A percentile compares a stretch with the other conserved stretches of the same genome.
Evolutionary conservation across 2,113 vertebrate species (phyloP).

Genomic region (Sakesphorus luctuosus): DNA sequence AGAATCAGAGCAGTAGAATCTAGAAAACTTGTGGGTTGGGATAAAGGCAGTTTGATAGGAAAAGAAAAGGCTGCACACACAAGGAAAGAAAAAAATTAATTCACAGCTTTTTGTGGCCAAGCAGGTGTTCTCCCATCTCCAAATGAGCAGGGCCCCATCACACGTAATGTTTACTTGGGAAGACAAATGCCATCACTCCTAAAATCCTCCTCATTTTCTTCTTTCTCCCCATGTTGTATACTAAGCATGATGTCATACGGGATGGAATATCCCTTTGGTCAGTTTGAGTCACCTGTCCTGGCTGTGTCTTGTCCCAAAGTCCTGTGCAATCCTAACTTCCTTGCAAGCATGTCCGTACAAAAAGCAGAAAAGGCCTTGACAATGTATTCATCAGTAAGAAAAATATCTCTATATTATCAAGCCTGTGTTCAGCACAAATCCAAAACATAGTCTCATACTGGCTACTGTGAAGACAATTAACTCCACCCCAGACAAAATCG

Average conservation of each 20-base stretch:
- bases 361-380: neutral
- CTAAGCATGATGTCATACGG: neutral
- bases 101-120: neutral
- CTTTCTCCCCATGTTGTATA: neutral
- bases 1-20: neutral
- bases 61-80: neutral
- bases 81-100: neutral
- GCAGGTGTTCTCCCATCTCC: neutral
- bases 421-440: neutral
- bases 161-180: neutral
- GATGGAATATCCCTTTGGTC: neutral
- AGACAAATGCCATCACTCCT: neutral
- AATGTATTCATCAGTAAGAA: neutral
- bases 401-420: neutral
- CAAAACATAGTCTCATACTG: neutral
- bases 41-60: neutral
- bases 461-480: neutral
- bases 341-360: neutral
- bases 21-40: neutral
- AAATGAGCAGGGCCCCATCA: neutral
- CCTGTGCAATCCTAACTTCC: neutral
- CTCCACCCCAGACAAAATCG: neutral
- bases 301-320: neutral
- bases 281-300: neutral
- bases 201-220: neutral